Evolutionary conservation across 1,140 invertebrate species (phyloP), one percentile per base, ranked within the genome.

Genomic region (Drosophila grimshawi): DNA sequence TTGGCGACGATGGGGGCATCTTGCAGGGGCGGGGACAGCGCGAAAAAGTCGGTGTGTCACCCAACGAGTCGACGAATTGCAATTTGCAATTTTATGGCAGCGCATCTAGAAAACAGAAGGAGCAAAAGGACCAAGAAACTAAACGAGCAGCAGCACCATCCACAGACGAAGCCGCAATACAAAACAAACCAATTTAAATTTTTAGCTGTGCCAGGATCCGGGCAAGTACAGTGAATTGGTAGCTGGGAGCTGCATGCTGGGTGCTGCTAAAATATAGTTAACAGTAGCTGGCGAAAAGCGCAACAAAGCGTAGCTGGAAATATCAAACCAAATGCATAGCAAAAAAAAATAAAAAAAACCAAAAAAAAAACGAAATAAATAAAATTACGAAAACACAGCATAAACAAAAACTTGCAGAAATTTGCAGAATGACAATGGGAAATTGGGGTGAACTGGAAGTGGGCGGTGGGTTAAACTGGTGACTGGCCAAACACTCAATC

Each of bases 111-210:
- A 79, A 70, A 80, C 68, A 78, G 78, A 67, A 68, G 65, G 43
- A 75, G 59, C 37, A 46, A 27, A 19, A 57, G 53, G 52, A 49
- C 37, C 11, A 45, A 73, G 59, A 35, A 61, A 49, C 43, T n/a
- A 60, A 67, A 55, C 64, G 41, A 62, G 35, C 48, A 56, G 51
- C 27, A 56, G 41, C 48, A 59, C 46, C 35, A 64, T 60, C 60
- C 51, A 71, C 73, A 65, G 74, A 82, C 80, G 74, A 68, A 72
- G 72, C 80, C 80, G 64, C 83, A 88, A 79, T 71, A 89, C 83
- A 88, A 88, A 88, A 88, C 83, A 89, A 88, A 89, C 85, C 85
- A 88, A 88, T 88, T 89, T 88, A 88, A 88, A 88, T 89, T 88
- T 88, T 80, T 71, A 89, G 60, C 80, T 59, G 64, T 80, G 67